A percentile compares a stretch with the other conserved stretches of the same genome.
phyloP scores from a whole-genome alignment of 1,140 invertebrate species.

The Atta cephalotes region DNA sequence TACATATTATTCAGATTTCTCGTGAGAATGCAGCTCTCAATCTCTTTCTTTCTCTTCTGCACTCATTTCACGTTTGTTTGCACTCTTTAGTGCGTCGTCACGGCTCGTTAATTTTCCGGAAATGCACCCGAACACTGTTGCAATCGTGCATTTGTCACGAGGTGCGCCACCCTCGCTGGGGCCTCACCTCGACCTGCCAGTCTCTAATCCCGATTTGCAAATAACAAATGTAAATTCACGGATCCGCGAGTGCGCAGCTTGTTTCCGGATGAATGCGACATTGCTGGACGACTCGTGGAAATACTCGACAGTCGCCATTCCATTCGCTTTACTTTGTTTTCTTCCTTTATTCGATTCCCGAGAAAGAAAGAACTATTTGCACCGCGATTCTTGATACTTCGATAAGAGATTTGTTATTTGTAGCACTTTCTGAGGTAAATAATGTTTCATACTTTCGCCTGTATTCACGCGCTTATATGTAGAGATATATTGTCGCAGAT shows the following conservation, averaged over 20 bases:
- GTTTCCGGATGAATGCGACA: constrained; percentile 7
- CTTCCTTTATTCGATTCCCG: neutral
- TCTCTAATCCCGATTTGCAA: constrained; percentile 31
- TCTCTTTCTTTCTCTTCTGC: neutral
- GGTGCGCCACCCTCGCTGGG: constrained; percentile 58
- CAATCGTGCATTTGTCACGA: constrained; percentile 39
- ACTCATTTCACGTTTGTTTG: neutral
- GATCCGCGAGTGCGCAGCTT: neutral
- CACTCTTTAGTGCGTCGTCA: neutral
- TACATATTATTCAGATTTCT: neutral
- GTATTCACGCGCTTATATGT: neutral
- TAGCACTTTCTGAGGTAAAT: no score
- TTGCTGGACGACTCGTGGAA: neutral
- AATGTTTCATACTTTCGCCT: neutral
- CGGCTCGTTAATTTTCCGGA: constrained; percentile 31
- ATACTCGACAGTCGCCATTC: neutral
- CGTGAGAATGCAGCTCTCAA: neutral
- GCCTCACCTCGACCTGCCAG: constrained; percentile 30
- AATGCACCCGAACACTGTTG: constrained; percentile 29
- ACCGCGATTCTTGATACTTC: neutral
- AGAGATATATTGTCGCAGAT: neutral
- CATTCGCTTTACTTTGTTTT: neutral
- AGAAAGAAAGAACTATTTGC: neutral
- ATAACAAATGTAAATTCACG: constrained; percentile 66
- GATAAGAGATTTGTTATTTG: neutral